A percentile compares a stretch with the other conserved stretches of the same genome.
These are phyloP conservation scores for Zelostemma sp. DNA, from an alignment of 1,140 invertebrate genomes.

Conservation along the genomic window DNA sequence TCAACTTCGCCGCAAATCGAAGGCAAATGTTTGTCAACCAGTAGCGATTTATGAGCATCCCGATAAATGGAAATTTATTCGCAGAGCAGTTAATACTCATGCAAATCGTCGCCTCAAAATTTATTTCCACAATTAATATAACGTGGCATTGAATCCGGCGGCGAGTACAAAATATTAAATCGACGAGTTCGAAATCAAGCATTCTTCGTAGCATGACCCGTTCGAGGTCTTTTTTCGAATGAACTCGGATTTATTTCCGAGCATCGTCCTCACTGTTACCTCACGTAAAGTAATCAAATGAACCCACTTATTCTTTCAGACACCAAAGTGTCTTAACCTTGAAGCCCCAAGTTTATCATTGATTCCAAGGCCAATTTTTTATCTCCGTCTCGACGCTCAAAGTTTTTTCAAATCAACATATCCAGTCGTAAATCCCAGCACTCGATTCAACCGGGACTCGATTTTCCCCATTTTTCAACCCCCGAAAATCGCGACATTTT, in stretches of 20 bases:
- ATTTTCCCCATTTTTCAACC: too few species aligned
- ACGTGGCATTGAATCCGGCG: not conserved
- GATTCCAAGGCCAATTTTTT: slow-evolving; percentile 9
- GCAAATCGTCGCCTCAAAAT: not conserved
- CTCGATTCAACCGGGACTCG: too few species aligned
- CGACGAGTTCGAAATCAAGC: not conserved
- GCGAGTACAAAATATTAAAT: not conserved
- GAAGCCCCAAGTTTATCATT: slow-evolving; percentile 4
- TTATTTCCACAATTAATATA: not conserved
- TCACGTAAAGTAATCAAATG: not conserved
- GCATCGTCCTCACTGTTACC: not conserved
- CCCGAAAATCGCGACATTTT: too few species aligned
- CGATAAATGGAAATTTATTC: not conserved
- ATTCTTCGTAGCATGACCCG: not conserved
- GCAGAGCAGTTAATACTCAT: not conserved
- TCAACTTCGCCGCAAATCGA: too few species aligned
- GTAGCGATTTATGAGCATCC: not conserved
- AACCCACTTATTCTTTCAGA: not conserved
- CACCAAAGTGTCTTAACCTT: slow-evolving; percentile 2
- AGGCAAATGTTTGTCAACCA: too few species aligned
- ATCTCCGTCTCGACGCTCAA: not conserved
- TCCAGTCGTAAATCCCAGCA: too few species aligned
- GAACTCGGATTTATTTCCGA: not conserved
- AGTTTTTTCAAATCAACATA: too few species aligned
- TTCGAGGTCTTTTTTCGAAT: not conserved